These are phyloP conservation scores for Tonatia bakeri DNA, from an alignment of 2,113 vertebrate species.

Conservation along the genomic window DNA sequence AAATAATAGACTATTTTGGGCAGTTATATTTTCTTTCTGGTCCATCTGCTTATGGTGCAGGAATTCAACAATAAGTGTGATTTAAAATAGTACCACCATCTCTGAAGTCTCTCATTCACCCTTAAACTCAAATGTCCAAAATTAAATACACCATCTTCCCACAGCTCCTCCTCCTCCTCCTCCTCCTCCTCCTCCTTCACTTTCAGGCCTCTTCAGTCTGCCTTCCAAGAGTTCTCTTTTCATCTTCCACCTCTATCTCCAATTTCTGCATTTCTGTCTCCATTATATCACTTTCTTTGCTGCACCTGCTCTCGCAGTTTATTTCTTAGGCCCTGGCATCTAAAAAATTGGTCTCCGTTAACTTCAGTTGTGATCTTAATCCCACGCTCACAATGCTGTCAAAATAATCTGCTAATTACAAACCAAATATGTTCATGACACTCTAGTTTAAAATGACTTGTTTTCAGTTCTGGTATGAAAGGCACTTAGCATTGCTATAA, in stretches of 20 bases:
- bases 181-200: neutral
- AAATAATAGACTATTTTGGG: neutral
- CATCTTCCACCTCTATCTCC: neutral
- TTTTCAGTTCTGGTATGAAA: neutral
- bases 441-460: neutral
- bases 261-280: neutral
- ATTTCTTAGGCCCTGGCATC: neutral
- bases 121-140: constrained; percentile 1
- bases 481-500: neutral
- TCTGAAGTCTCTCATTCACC: neutral
- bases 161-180: neutral
- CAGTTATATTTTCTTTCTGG: constrained; percentile 23
- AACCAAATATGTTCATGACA: neutral
- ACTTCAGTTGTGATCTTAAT: neutral
- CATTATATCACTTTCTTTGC: neutral
- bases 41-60: neutral
- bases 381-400: neutral
- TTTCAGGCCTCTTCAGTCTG: neutral
- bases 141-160: neutral
- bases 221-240: neutral
- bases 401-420: neutral
- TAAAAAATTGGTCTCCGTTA: neutral
- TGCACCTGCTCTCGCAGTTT: neutral
- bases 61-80: neutral
- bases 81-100: constrained; percentile 1